Conservation (phyloP, 2,888 invertebrate species). For the Ganaspis brasiliensis region DNA sequence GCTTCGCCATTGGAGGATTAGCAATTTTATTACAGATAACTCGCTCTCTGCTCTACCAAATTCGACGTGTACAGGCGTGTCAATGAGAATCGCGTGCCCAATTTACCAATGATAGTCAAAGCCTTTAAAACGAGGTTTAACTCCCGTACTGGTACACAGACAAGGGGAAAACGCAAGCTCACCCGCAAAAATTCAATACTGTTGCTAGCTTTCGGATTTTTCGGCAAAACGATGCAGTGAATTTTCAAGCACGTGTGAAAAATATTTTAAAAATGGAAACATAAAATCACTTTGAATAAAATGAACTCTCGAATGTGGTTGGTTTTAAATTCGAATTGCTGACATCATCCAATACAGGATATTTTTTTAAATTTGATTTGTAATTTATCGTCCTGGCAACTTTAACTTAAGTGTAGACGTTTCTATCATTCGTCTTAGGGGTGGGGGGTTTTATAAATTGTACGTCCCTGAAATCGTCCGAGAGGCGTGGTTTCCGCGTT, state of each 20-base stretch:
- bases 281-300: too few species aligned
- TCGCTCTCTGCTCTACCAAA: conserved; percentile 29
- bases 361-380: too few species aligned
- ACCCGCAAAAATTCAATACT: background rate
- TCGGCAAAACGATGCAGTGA: background rate
- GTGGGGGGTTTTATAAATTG: too few species aligned
- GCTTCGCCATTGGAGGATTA: conserved; percentile 53
- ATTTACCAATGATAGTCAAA: conserved; percentile 46
- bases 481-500: too few species aligned
- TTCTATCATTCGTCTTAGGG: too few species aligned
- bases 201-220: background rate
- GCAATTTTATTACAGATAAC: conserved; percentile 60
- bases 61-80: conserved; percentile 52
- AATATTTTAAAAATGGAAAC: background rate
- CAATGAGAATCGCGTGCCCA: conserved; percentile 57
- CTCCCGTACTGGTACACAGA: background rate
- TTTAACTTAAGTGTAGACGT: too few species aligned
- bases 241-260: background rate
- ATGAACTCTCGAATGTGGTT: too few species aligned
- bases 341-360: too few species aligned
- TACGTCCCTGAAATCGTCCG: too few species aligned
- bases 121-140: conserved; percentile 2
- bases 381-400: too few species aligned
- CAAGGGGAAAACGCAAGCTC: background rate
- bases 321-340: too few species aligned